Conservation (phyloP, 2,888 invertebrate genomes). For the Apotomis turbidana region DNA sequence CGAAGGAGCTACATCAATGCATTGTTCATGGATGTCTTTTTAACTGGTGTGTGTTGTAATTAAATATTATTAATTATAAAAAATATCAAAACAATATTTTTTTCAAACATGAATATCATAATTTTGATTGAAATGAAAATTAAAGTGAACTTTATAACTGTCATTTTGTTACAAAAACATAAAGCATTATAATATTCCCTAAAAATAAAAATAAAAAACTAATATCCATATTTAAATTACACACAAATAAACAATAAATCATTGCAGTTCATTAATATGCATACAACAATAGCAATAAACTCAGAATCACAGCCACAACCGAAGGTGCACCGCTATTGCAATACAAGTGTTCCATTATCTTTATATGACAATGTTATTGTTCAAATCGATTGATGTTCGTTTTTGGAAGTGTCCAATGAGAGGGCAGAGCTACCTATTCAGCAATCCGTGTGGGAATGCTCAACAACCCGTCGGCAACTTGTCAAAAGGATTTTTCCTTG, state of each 20-base stretch:
- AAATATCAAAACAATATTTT: too few species aligned
- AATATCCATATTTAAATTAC: background rate
- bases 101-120: too few species aligned
- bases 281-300: constrained; percentile 37
- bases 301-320: constrained; percentile 29
- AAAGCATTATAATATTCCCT: background rate
- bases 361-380: constrained; percentile 38
- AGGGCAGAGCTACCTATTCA: constrained; percentile 52
- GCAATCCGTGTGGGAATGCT: constrained; percentile 77
- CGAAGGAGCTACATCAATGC: constrained; percentile 80
- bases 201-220: background rate
- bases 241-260: constrained; percentile 38
- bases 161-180: too few species aligned
- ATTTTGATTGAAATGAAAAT: too few species aligned
- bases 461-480: constrained; percentile 73
- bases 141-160: too few species aligned
- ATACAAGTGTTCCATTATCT: constrained; percentile 19
- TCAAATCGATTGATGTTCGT: constrained; percentile 57
- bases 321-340: constrained; percentile 30
- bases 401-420: constrained; percentile 63
- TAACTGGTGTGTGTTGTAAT: constrained; percentile 75
- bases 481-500: constrained; percentile 76
- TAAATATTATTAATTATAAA: background rate
- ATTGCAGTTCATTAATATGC: constrained; percentile 30
- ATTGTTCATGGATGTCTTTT: constrained; percentile 84